Conservation (phyloP, 2,888 invertebrate genomes). For the Ennomos erosarius region DNA sequence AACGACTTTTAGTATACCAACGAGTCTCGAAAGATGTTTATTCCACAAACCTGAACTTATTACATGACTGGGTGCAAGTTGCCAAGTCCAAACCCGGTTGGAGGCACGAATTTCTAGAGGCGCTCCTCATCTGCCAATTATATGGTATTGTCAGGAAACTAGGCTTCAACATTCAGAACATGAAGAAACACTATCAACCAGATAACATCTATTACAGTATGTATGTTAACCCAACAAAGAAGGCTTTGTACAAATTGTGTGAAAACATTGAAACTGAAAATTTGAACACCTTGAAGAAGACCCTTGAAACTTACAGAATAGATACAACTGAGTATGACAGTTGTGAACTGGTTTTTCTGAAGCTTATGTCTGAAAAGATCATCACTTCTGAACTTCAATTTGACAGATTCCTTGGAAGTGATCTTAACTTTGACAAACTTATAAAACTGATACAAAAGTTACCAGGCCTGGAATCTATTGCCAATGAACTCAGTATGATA, state of each 20-base stretch:
- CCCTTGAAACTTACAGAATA: conserved; percentile 61
- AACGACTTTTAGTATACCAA: conserved; percentile 68
- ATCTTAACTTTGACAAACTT: conserved; percentile 57
- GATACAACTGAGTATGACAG: conserved; percentile 63
- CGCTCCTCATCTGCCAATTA: conserved; percentile 68
- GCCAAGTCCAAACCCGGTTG: conserved; percentile 63
- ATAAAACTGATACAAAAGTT: conserved; percentile 64
- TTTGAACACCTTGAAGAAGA: conserved; percentile 61
- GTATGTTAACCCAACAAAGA: conserved; percentile 69
- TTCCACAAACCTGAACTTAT: conserved; percentile 58
- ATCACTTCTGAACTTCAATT: conserved; percentile 51
- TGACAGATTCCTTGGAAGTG: conserved; percentile 39
- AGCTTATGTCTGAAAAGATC: conserved; percentile 70
- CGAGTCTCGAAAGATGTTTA: conserved; percentile 60
- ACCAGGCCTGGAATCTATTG: conserved; percentile 54
- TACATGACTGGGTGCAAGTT: conserved; percentile 70
- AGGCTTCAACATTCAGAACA: conserved; percentile 59
- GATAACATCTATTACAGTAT: conserved; percentile 53
- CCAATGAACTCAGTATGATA: conserved; percentile 55
- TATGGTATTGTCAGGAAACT: conserved; percentile 67
- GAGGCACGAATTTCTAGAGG: conserved; percentile 76
- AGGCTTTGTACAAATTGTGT: conserved; percentile 70
- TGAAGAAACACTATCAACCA: conserved; percentile 61
- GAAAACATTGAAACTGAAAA: conserved; percentile 64
- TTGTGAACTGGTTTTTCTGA: conserved; percentile 70